Percentiles rank a stretch among this genome's conserved stretches.
Conservation (phyloP, 2,888 invertebrate species). For the Drosophila tripunctata region DNA sequence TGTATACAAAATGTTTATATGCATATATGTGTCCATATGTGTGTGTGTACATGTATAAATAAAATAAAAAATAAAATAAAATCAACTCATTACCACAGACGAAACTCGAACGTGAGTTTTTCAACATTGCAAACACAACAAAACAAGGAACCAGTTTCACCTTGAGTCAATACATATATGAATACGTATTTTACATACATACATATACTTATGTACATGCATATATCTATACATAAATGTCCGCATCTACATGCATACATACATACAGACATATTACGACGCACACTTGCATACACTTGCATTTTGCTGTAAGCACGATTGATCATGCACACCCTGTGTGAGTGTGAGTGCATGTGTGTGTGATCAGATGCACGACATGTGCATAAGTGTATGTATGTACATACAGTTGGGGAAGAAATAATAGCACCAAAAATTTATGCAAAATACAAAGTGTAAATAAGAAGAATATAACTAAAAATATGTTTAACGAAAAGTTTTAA, state of each 20-base stretch:
- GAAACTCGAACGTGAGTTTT: slow-evolving; percentile 76
- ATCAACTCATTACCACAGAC: slow-evolving; percentile 73
- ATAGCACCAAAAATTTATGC: no score
- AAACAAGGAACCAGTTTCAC: slow-evolving; percentile 79
- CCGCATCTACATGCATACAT: slow-evolving; percentile 13
- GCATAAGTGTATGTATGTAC: not conserved
- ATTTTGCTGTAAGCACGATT: no score
- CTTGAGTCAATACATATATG: slow-evolving; percentile 68
- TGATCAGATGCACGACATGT: slow-evolving; percentile 10
- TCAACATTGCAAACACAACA: slow-evolving; percentile 73
- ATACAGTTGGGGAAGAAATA: no score
- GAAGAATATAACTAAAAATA: no score
- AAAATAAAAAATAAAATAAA: slow-evolving; percentile 57
- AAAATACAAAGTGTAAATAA: no score
- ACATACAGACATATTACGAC: slow-evolving; percentile 9
- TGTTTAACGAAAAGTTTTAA: no score
- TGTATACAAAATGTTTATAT: slow-evolving; percentile 21
- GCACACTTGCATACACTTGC: not conserved
- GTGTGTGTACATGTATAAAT: slow-evolving; percentile 27
- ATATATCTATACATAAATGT: no score
- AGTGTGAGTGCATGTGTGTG: not conserved
- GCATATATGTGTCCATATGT: slow-evolving; percentile 5
- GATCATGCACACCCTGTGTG: not conserved
- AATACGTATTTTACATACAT: no score
- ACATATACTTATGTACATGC: slow-evolving; percentile 24